Evolutionary conservation across 2,888 invertebrate genomes (phyloP).

Genomic region (Dendrolimus pini): DNA sequence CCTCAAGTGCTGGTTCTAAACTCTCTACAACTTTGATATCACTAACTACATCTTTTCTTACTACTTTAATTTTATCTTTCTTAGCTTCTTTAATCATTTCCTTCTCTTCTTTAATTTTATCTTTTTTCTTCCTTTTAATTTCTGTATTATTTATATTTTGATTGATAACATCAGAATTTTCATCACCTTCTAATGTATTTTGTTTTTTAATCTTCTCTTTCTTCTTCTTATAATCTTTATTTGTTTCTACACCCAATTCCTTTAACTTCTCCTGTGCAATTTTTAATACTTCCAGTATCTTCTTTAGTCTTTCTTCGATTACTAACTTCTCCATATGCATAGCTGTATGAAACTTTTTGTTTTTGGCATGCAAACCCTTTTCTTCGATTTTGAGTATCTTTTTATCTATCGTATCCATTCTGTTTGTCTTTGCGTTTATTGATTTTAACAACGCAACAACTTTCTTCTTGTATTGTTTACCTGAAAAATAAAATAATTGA

Average conservation of each 20-base stretch:
- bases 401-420: conserved; percentile 32
- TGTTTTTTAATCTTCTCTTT: conserved; percentile 15
- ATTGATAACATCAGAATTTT: neutral
- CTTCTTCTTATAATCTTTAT: conserved; percentile 2
- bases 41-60: conserved; percentile 10
- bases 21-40: conserved; percentile 25
- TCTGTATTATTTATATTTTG: neutral
- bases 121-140: conserved; percentile 10
- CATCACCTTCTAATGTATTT: neutral
- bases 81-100: conserved; percentile 11
- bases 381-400: conserved; percentile 52
- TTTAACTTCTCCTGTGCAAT: conserved; percentile 25
- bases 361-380: conserved; percentile 33
- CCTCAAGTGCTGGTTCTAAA: conserved; percentile 42
- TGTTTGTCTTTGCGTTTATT: conserved; percentile 33
- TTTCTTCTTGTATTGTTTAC: conserved; percentile 43
- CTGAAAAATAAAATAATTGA: conserved; percentile 11
- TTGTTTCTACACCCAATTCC: conserved; percentile 23
- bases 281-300: conserved; percentile 34
- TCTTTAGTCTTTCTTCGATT: conserved; percentile 34
- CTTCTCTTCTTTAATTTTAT: conserved; percentile 6
- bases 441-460: conserved; percentile 37
- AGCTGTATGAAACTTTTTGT: conserved; percentile 52
- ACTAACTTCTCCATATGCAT: conserved; percentile 50
- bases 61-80: conserved; percentile 12